phyloP scores from a whole-genome alignment of 30 jellyfish, hydroid and myxozoan genomes.

The Aurelia sp. region DNA sequence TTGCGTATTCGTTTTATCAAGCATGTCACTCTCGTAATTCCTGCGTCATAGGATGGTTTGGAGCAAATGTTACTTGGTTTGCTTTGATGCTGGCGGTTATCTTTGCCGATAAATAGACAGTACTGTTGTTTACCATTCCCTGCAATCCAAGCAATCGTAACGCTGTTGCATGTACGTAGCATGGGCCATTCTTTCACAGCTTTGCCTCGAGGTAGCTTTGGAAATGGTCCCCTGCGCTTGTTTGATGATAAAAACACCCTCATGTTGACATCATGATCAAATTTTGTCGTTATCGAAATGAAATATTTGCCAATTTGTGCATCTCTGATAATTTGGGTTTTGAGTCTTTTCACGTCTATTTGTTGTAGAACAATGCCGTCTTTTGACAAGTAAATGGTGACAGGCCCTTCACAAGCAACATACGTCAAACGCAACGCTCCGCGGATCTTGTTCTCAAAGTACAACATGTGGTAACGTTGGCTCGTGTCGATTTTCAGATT shows the following conservation, averaged over 20 bases:
- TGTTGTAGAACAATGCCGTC: constrained; percentile 15
- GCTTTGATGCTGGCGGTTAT: neutral
- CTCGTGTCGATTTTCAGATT: constrained; percentile 40
- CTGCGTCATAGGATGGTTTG: constrained; percentile 25
- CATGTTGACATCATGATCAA: neutral
- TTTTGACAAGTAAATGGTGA: constrained; percentile 13
- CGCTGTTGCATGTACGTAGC: constrained; percentile 64
- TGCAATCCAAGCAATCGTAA: constrained; percentile 66
- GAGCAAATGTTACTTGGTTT: constrained; percentile 33
- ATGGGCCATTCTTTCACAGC: constrained; percentile 68
- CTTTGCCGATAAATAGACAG: constrained; percentile 51
- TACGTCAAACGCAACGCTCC: constrained; percentile 25
- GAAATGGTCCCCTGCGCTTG: constrained; percentile 56
- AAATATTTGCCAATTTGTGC: constrained; percentile 41
- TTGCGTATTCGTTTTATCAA: constrained; percentile 43
- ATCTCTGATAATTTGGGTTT: constrained; percentile 30
- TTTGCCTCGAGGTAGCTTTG: constrained; percentile 51
- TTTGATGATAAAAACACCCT: constrained; percentile 24
- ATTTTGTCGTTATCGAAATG: constrained; percentile 32
- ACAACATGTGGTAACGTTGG: constrained; percentile 27
- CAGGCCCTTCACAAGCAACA: constrained; percentile 64
- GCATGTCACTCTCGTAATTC: constrained; percentile 28
- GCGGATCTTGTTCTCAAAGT: constrained; percentile 16
- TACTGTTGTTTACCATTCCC: constrained; percentile 63
- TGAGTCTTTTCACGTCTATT: constrained; percentile 16